Evolutionary conservation across 2,113 vertebrate species (phyloP).

Genomic region (Castor canadensis): DNA sequence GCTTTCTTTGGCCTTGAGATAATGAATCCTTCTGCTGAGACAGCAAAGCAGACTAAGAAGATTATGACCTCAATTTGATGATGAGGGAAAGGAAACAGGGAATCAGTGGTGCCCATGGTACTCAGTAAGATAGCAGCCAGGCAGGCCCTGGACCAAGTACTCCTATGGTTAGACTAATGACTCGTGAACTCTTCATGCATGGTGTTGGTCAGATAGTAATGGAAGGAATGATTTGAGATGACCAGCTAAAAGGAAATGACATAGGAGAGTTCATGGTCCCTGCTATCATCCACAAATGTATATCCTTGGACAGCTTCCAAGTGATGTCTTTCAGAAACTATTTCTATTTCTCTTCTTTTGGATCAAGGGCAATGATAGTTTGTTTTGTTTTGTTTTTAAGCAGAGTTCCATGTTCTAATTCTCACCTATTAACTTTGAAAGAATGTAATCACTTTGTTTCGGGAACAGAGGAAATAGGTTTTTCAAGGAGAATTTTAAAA

Average conservation of each 20-base stretch:
- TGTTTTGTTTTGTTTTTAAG: neutral
- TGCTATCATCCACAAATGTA: neutral
- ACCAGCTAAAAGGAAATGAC: neutral
- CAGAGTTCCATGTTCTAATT: neutral
- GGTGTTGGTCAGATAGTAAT: neutral
- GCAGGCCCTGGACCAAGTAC: neutral
- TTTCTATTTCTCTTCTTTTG: neutral
- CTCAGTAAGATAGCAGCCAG: neutral
- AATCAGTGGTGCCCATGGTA: neutral
- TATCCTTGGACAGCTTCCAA: constrained; percentile 13
- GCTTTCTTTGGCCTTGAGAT: neutral
- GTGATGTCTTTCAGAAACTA: neutral
- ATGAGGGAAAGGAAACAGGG: neutral
- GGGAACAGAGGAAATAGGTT: neutral
- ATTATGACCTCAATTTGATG: neutral
- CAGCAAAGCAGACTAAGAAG: neutral
- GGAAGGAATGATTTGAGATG: neutral
- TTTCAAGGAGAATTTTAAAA: neutral
- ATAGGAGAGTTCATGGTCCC: neutral
- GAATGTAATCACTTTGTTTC: neutral
- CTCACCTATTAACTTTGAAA: neutral
- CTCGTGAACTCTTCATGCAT: neutral
- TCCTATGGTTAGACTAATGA: neutral
- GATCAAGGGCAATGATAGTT: neutral
- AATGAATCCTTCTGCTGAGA: neutral